phyloP scores from a whole-genome alignment of 2,797 vertebrate species.

The Cryptoprocta ferox region DNA sequence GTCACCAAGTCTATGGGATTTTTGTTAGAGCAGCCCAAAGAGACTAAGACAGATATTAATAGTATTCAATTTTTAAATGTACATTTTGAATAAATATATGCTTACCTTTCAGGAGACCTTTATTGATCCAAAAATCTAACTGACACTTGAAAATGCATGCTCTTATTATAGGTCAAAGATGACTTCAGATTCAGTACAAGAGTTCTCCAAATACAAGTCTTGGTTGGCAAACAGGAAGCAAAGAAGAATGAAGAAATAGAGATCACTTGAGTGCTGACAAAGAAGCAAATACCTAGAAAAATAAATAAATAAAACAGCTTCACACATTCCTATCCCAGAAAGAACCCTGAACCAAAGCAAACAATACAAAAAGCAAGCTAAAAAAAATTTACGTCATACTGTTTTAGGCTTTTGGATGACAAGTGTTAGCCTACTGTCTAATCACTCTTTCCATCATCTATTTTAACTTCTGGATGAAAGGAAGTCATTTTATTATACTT shows the following conservation, averaged over 20 bases:
- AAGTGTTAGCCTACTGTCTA: not conserved
- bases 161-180: not conserved
- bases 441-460: not conserved
- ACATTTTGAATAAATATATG: not conserved
- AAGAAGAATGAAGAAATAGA: not conserved
- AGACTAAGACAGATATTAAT: not conserved
- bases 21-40: not conserved
- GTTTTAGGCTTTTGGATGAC: not conserved
- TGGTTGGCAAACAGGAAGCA: not conserved
- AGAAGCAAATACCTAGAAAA: constrained; percentile 33
- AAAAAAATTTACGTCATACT: constrained; percentile 11
- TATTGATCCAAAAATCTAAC: constrained; percentile 1
- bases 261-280: not conserved
- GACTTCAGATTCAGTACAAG: not conserved
- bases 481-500: constrained; percentile 1
- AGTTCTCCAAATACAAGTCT: not conserved
- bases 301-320: constrained; percentile 46
- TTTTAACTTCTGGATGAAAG: constrained; percentile 11
- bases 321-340: not conserved
- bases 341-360: constrained; percentile 1
- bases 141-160: not conserved
- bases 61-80: not conserved
- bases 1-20: not conserved
- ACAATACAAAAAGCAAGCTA: not conserved
- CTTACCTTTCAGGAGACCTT: constrained; percentile 54